These are phyloP conservation scores for Podarcis lilfordi DNA, from an alignment of 2,797 vertebrate species.

Conservation along the genomic window DNA sequence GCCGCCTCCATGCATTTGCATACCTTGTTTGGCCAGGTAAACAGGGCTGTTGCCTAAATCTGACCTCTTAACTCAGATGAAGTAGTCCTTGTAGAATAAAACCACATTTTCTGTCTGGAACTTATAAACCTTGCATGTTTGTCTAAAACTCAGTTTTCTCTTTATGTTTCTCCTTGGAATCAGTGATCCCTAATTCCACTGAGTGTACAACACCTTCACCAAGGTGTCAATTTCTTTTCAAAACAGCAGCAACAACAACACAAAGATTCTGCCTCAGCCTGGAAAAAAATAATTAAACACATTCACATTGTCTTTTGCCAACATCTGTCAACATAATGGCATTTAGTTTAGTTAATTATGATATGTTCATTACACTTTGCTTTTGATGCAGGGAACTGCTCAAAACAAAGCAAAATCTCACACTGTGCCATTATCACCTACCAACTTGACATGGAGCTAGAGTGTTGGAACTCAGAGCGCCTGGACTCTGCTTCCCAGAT, in stretches of 20 bases:
- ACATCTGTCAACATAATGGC: background rate
- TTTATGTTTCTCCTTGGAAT: background rate
- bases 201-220: background rate
- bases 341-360: slow-evolving; percentile 3
- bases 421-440: background rate
- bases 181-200: background rate
- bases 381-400: background rate
- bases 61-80: background rate
- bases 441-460: background rate
- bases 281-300: background rate
- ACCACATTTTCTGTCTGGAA: background rate
- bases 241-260: background rate
- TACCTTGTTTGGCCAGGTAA: background rate
- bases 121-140: background rate
- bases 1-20: background rate
- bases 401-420: background rate
- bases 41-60: background rate
- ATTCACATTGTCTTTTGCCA: background rate
- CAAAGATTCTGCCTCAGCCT: background rate
- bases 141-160: background rate
- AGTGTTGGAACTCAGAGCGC: background rate
- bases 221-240: background rate
- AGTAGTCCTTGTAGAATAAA: background rate
- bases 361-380: background rate
- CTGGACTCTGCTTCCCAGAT: background rate